phyloP scores from a whole-genome alignment of 2,797 vertebrate genomes.

The Schizothorax lantsangensis region DNA sequence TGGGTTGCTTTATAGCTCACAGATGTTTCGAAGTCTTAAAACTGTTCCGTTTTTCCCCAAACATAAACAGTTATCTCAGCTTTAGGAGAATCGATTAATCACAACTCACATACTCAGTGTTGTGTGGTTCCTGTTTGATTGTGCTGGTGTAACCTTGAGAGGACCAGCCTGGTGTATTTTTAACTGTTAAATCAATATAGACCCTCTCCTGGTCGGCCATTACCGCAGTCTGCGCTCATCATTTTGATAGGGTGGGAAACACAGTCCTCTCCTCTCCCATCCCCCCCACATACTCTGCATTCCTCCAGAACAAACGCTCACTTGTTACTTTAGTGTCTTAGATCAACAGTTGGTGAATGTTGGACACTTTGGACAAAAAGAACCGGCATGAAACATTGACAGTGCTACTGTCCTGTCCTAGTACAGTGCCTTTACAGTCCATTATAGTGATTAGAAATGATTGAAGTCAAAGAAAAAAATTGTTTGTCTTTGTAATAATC shows the following conservation, averaged over 20 bases:
- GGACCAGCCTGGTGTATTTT: conserved; percentile 56
- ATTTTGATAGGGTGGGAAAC: conserved; percentile 66
- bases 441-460: conserved; percentile 2
- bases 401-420: conserved; percentile 33
- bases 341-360: conserved; percentile 73
- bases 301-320: conserved; percentile 81
- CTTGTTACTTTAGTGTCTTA: conserved; percentile 82
- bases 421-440: conserved; percentile 20
- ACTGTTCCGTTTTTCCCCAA: not conserved
- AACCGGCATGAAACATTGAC: conserved; percentile 18
- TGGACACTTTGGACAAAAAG: conserved; percentile 53
- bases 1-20: conserved; percentile 7
- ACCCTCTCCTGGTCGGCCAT: conserved; percentile 53
- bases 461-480: not conserved
- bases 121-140: conserved; percentile 3
- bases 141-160: conserved; percentile 52
- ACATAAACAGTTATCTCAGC: conserved; percentile 1
- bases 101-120: not conserved
- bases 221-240: conserved; percentile 59
- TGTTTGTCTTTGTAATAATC: not conserved
- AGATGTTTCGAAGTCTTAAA: conserved; percentile 2
- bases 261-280: conserved; percentile 61
- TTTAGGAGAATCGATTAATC: not conserved
- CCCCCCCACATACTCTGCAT: conserved; percentile 75
- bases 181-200: conserved; percentile 67